A percentile compares a stretch with the other conserved stretches of the same genome.
These are phyloP conservation scores for Fistularia tabacaria DNA, from an alignment of 2,797 vertebrate species.

Conservation along the genomic window DNA sequence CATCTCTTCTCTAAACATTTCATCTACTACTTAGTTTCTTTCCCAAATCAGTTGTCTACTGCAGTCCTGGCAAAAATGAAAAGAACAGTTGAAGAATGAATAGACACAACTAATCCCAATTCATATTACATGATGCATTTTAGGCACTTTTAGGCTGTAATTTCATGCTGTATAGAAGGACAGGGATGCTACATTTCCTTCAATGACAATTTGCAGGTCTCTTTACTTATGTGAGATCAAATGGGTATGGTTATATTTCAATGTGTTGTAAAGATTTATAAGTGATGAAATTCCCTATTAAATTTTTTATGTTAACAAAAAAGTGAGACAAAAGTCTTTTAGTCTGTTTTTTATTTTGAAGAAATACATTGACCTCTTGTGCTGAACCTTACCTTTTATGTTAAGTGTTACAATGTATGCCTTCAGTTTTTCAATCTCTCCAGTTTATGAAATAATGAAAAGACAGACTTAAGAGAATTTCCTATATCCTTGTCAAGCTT, in stretches of 20 bases:
- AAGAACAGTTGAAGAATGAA: neutral
- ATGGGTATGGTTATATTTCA: slow-evolving; percentile 73
- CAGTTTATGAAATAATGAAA: too few species aligned
- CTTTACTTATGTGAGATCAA: slow-evolving; percentile 67
- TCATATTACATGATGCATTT: slow-evolving; percentile 20
- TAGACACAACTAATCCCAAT: slow-evolving; percentile 2
- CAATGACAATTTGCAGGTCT: slow-evolving; percentile 58
- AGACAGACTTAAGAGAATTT: slow-evolving; percentile 25
- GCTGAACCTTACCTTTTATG: slow-evolving; percentile 29
- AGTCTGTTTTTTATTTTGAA: slow-evolving; percentile 59
- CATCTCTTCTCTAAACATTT: too few species aligned
- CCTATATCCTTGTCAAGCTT: slow-evolving; percentile 41
- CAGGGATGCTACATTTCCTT: slow-evolving; percentile 15
- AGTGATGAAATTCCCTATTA: slow-evolving; percentile 63
- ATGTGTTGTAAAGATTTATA: slow-evolving; percentile 78
- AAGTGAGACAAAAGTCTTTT: slow-evolving; percentile 48
- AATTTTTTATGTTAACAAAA: slow-evolving; percentile 79
- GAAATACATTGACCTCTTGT: slow-evolving; percentile 58
- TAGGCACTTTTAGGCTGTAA: slow-evolving; percentile 60
- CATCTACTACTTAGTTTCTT: too few species aligned
- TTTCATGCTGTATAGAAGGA: slow-evolving; percentile 20
- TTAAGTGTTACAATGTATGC: slow-evolving; percentile 34
- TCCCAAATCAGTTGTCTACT: neutral
- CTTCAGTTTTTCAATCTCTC: slow-evolving; percentile 14
- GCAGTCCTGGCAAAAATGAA: neutral